Evolutionary conservation across 35 echinoderm and acorn worm genomes (phyloP).

Genomic region (Ophiothrix spiculata): DNA sequence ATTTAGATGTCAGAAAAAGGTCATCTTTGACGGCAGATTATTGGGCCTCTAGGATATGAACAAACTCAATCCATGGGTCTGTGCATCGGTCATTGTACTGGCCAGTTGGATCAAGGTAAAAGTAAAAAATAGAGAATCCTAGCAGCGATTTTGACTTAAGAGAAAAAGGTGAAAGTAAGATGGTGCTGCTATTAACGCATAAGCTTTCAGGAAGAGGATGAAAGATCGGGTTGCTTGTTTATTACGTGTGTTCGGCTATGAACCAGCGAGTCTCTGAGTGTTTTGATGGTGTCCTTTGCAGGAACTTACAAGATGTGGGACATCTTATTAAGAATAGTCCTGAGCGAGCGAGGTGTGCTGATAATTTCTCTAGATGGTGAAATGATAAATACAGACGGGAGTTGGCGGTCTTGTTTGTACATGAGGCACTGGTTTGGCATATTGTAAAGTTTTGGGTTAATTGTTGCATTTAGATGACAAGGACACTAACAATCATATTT

Average conservation of each 20-base stretch:
- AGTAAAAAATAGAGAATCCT: too few relatives aligned
- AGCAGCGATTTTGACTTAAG: background rate
- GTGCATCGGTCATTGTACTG: background rate
- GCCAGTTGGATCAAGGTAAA: background rate
- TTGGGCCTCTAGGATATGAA: background rate
- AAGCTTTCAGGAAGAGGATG: conserved; percentile 1
- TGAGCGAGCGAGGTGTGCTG: too few relatives aligned
- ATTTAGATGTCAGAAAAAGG: background rate
- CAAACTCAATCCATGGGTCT: background rate
- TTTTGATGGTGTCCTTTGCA: background rate
- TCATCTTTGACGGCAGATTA: background rate
- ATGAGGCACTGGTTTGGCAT: too few relatives aligned
- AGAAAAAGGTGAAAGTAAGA: background rate
- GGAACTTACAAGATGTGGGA: background rate
- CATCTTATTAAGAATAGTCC: too few relatives aligned
- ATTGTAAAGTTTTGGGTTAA: too few relatives aligned
- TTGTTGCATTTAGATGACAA: too few relatives aligned
- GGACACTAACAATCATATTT: too few relatives aligned
- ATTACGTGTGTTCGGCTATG: conserved; percentile 1
- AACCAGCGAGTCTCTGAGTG: background rate
- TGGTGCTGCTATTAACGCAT: background rate
- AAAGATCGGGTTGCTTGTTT: background rate
- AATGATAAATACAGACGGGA: too few relatives aligned
- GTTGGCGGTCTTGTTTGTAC: too few relatives aligned
- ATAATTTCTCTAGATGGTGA: too few relatives aligned